Evolutionary conservation across 2,797 vertebrate species (phyloP).

Genomic region (Erithacus rubecula): DNA sequence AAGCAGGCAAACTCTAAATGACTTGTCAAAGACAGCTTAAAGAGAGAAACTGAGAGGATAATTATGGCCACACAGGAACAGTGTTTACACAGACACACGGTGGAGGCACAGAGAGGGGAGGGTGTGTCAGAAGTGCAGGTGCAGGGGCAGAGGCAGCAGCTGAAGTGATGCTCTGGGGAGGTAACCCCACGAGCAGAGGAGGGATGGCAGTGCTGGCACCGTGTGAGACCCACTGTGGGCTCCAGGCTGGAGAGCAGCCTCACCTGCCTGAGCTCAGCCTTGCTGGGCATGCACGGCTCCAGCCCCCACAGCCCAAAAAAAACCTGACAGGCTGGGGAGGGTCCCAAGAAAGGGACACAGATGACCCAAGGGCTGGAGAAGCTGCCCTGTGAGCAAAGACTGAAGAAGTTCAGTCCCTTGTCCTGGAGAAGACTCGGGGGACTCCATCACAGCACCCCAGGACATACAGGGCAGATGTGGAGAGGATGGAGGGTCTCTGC

Average conservation of each 20-base stretch:
- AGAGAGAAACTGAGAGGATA: conserved; percentile 4
- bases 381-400: background rate
- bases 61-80: background rate
- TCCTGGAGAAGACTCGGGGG: accelerated
- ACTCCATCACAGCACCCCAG: background rate
- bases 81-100: background rate
- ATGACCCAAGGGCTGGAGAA: background rate
- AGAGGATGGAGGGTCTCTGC: background rate
- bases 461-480: background rate
- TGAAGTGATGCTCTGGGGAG: background rate
- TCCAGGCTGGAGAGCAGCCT: background rate
- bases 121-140: background rate
- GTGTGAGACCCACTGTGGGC: background rate
- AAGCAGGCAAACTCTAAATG: conserved; percentile 20
- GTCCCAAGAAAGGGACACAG: background rate
- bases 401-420: background rate
- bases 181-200: no score
- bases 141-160: background rate
- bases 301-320: background rate
- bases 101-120: accelerated
- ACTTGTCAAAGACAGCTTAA: background rate
- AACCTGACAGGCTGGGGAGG: background rate
- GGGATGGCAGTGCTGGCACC: accelerated
- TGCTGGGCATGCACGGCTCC: background rate
- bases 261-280: background rate